phyloP scores from a whole-genome alignment of 2,113 vertebrate genomes.

The Equus quagga region DNA sequence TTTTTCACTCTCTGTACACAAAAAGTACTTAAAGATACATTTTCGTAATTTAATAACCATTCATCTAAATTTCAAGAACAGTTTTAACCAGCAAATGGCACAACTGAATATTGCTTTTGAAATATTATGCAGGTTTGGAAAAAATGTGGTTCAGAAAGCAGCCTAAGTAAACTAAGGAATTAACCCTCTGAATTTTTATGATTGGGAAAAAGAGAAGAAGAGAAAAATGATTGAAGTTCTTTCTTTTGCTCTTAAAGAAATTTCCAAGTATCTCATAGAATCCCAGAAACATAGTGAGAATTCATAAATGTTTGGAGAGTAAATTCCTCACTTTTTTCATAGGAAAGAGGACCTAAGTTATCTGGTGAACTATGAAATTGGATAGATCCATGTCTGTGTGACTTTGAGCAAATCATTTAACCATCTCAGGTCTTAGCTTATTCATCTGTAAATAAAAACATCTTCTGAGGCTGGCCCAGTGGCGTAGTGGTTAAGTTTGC shows the following conservation, averaged over 20 bases:
- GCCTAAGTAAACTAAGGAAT: neutral
- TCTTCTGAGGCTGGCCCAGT: neutral
- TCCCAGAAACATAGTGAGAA: neutral
- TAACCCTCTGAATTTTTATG: neutral
- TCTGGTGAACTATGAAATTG: neutral
- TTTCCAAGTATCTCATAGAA: neutral
- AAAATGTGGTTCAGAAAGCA: neutral
- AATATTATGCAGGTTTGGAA: neutral
- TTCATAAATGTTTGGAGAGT: neutral
- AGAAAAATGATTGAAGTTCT: neutral
- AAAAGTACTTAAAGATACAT: neutral
- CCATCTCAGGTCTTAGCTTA: neutral
- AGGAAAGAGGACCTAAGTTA: neutral
- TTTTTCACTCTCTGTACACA: neutral
- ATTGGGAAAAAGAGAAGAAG: neutral
- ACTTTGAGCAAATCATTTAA: neutral
- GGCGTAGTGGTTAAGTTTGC: too few relatives aligned
- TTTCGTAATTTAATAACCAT: constrained; percentile 1
- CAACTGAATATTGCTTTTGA: neutral
- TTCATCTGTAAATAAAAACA: constrained; percentile 16
- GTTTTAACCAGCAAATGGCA: constrained; percentile 2
- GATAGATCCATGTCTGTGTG: neutral
- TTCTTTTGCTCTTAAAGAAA: neutral
- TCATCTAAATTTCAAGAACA: neutral
- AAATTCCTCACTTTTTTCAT: neutral